Evolutionary conservation across 1,140 invertebrate species (phyloP).

Genomic region (Glomeris maerens): DNA sequence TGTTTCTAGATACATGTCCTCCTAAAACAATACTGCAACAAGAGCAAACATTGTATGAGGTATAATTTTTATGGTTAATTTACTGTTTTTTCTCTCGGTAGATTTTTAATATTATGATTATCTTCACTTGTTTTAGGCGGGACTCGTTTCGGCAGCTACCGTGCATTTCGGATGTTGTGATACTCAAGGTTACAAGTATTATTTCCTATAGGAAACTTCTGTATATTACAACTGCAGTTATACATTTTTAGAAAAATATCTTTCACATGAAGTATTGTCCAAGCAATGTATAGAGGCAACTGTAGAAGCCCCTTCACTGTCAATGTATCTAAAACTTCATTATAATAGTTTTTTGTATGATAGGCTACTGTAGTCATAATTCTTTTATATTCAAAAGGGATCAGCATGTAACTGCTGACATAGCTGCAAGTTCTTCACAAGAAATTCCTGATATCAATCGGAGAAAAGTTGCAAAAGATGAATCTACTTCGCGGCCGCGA

Average conservation of each 20-base stretch:
- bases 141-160: conserved; percentile 22
- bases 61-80: not conserved
- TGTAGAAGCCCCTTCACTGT: too few species aligned
- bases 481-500: too few species aligned
- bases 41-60: conserved; percentile 42
- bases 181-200: conserved; percentile 57
- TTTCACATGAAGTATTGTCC: not conserved
- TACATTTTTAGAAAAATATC: not conserved
- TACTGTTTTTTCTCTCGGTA: not conserved
- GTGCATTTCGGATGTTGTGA: conserved; percentile 22
- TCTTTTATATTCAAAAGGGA: too few species aligned
- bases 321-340: too few species aligned
- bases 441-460: too few species aligned
- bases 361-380: too few species aligned
- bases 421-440: too few species aligned
- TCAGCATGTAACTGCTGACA: too few species aligned
- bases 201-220: conserved; percentile 55
- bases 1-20: conserved; percentile 51
- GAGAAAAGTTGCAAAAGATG: too few species aligned
- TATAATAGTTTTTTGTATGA: too few species aligned
- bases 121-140: not conserved
- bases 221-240: not conserved
- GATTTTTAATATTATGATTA: not conserved
- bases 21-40: conserved; percentile 48
- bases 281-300: not conserved